Conservation (phyloP, 2,888 invertebrate genomes). For the Aspidiotus destructor region DNA sequence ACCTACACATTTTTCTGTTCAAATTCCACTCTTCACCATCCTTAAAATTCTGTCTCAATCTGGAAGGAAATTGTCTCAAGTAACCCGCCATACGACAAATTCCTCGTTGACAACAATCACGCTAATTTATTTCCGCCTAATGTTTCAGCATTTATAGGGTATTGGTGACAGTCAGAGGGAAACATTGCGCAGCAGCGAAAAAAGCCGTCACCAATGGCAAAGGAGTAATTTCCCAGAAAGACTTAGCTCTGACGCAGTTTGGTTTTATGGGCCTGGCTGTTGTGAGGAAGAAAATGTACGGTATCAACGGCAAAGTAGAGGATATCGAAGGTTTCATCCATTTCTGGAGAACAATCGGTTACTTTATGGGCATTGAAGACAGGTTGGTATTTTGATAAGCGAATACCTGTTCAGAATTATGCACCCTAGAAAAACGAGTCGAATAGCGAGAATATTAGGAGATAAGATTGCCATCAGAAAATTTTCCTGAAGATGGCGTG, state of each 20-base stretch:
- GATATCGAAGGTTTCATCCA: slow-evolving; percentile 69
- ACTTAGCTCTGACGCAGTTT: slow-evolving; percentile 76
- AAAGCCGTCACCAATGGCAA: slow-evolving; percentile 45
- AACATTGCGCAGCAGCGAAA: slow-evolving; percentile 56
- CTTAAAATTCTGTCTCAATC: too few species aligned
- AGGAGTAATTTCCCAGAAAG: slow-evolving; percentile 61
- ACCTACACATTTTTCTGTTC: too few species aligned
- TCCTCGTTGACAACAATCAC: too few species aligned
- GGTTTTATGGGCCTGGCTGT: slow-evolving; percentile 72
- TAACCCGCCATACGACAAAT: too few species aligned
- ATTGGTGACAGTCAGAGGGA: slow-evolving; percentile 53
- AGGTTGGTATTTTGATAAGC: slow-evolving; percentile 44
- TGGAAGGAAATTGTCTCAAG: too few species aligned
- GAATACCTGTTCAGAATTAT: too few species aligned
- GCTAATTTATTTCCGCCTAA: too few species aligned
- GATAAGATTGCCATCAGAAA: too few species aligned
- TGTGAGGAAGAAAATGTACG: slow-evolving; percentile 54
- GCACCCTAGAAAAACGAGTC: too few species aligned
- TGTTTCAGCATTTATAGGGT: slow-evolving; percentile 41
- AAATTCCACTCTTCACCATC: too few species aligned
- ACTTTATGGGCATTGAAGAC: slow-evolving; percentile 72
- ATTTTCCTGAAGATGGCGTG: too few species aligned
- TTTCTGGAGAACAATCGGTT: slow-evolving; percentile 73
- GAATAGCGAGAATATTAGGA: too few species aligned
- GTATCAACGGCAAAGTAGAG: slow-evolving; percentile 51